A percentile compares a stretch with the other conserved stretches of the same genome.
phyloP scores from a whole-genome alignment of 2,113 vertebrate genomes.

The Calidris pugnax region DNA sequence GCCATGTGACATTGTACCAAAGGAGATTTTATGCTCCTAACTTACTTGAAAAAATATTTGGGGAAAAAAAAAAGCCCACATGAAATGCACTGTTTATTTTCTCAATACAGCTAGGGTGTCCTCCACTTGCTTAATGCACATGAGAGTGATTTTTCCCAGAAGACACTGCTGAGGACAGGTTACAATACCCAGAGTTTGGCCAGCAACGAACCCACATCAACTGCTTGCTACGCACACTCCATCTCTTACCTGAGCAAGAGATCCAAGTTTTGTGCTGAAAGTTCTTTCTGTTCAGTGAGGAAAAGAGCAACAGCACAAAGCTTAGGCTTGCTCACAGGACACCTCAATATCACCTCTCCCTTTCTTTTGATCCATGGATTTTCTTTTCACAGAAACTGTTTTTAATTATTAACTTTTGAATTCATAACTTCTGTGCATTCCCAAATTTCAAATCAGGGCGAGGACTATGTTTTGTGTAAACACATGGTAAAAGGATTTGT shows the following conservation, averaged over 20 bases:
- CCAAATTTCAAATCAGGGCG: not conserved
- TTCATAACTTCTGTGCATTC: not conserved
- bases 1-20: not conserved
- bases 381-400: not conserved
- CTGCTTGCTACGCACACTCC: not conserved
- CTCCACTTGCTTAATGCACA: not conserved
- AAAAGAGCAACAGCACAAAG: not conserved
- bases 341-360: not conserved
- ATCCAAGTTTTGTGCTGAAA: not conserved
- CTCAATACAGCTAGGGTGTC: not conserved
- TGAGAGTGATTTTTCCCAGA: not conserved
- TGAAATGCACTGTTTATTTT: not conserved
- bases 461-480: not conserved
- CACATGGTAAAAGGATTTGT: not conserved
- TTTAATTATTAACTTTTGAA: constrained; percentile 22
- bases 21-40: not conserved
- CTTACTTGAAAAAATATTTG: not conserved
- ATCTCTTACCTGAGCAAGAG: not conserved
- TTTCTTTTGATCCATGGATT: not conserved
- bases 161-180: not conserved
- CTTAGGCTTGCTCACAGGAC: not conserved
- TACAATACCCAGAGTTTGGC: not conserved
- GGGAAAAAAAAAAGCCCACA: not conserved
- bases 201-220: not conserved
- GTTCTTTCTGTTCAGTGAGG: not conserved